Evolutionary conservation across 1,140 invertebrate genomes (phyloP), one percentile per base, ranked within the genome.

Genomic region (Kradibia gibbosae): DNA sequence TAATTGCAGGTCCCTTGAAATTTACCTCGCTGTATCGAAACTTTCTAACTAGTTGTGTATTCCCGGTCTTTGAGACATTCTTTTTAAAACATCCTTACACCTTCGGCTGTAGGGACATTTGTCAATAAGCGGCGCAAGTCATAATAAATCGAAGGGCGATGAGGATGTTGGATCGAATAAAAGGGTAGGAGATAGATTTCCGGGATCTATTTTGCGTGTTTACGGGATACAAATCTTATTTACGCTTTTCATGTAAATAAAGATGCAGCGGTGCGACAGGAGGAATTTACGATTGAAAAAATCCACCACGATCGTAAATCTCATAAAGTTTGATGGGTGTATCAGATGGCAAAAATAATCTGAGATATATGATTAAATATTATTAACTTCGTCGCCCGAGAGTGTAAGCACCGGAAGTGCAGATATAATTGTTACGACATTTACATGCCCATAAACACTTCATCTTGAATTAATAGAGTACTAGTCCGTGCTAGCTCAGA

Each of bases 41-140:
- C 34, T 81, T 77, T 57, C 31, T 81, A 81, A 81, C 80, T 60
- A 81, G 50, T 81, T 77, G 76, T n/a, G 17, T 8, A 60, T 50
- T 62, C 20, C 20, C 53, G 36, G 57, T 7, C 39, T 34, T 78
- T 50, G 42, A 1, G n/a, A 55, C 11, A 34, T 57, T 73, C 3
- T 75, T 55, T 11, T 5, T 3, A 34, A 78, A 78, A 53, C 70
- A 25, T 31, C 53, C 42, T 71, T 36, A 45, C 25, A 8, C 36
- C 50, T 31, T 0, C 15, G 3, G 22, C 1, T 15, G 36, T n/a
- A n/a, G n/a, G 11, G 15, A 57, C 60, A 72, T 42, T 70, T 3
- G 25, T 22, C 22, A 15, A 74, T 62, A 80, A 65, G 45, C 42
- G 13, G 5, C 22, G 28, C 22, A 25, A 42, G 22, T 53, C 31